Base-by-base conservation (phyloP, 1,140 invertebrate species). In the Brachionus asplanchnoidis region DNA sequence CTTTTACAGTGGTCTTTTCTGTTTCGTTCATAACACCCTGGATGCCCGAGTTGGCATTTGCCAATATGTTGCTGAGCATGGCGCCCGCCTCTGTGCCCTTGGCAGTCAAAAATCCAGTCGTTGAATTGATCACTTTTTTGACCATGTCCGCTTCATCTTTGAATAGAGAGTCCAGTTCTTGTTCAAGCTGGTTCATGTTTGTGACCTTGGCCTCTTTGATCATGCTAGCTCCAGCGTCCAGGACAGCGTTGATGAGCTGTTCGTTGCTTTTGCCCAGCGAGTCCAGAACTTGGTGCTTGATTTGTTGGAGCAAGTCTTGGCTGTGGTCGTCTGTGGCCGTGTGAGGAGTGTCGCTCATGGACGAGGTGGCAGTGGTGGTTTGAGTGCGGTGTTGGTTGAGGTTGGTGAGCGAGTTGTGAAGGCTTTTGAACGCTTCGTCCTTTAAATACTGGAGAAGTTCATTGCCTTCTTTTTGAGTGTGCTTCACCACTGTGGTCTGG, bases 11-110 rank as follows among this genome's bases (percentile, higher is more conserved):
- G 6, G 79, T 82, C 44, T 82, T 82, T 65, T 82, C 79, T 1
- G 65, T 82, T 9, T 82, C 79, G 36, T 82, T 82, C 79, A 82
- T 82, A 23, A 82, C 14, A 1, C 79, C 79, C n/a, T 82, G 79
- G 8, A 82, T 68, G 46, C 44, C 44, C 17, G 53, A 42, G 20
- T 65, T 46, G 12, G 32, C 23, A 46, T 82, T 82, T 12, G 79
- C 79, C 17, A 82, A 12, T 32, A 82, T 82, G 23, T 42, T 82
- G 36, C 53, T 65, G 44, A 82, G 32, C 23, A 82, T 65, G 28
- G 42, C 53, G 42, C 79, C 79, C 0, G 79, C 79, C 42, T 82
- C 79, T 0, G 79, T 82, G 20, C 79, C 79, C 60, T 82, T 82
- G 8, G 79, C 79, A 66, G 79, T 82, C 17, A 82, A 66, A 66